phyloP scores from a whole-genome alignment of 1,140 invertebrate species.

The Leptoteleia sp. region DNA sequence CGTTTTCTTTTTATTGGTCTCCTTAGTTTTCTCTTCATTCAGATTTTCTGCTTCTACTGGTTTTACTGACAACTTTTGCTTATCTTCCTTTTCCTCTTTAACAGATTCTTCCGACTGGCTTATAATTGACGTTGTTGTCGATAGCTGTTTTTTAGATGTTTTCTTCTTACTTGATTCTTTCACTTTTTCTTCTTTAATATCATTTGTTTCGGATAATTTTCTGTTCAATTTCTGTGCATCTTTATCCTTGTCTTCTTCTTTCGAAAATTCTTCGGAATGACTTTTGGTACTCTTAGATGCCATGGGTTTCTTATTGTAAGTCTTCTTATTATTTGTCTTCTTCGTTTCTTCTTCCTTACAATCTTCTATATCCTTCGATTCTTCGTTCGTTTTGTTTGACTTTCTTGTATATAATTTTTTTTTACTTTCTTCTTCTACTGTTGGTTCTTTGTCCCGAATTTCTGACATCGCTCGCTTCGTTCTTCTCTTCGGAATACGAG shows the following conservation, averaged over 20 bases:
- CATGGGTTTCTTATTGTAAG: constrained; percentile 2
- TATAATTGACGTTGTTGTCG: too few relatives aligned
- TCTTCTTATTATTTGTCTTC: neutral
- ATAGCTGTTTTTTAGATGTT: too few relatives aligned
- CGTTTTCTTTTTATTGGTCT: too few relatives aligned
- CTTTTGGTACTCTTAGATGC: neutral
- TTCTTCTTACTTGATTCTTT: too few relatives aligned
- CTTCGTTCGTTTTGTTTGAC: neutral
- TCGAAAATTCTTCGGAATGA: neutral
- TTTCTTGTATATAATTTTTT: neutral
- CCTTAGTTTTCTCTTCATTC: too few relatives aligned
- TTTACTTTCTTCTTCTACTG: neutral
- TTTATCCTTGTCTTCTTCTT: neutral
- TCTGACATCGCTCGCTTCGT: constrained; percentile 8
- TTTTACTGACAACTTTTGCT: too few relatives aligned
- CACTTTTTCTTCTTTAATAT: too few relatives aligned
- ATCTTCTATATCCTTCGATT: neutral
- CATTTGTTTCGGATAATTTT: too few relatives aligned
- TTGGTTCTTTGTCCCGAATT: neutral
- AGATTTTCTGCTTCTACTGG: too few relatives aligned
- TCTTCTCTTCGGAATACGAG: neutral
- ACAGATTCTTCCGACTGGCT: too few relatives aligned
- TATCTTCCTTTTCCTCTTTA: too few relatives aligned
- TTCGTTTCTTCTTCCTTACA: neutral
- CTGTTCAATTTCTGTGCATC: too few relatives aligned